Evolutionary conservation across 2,888 invertebrate genomes (phyloP), one percentile per base, ranked within the genome.

Genomic region (Tuberolachnus salignus): DNA sequence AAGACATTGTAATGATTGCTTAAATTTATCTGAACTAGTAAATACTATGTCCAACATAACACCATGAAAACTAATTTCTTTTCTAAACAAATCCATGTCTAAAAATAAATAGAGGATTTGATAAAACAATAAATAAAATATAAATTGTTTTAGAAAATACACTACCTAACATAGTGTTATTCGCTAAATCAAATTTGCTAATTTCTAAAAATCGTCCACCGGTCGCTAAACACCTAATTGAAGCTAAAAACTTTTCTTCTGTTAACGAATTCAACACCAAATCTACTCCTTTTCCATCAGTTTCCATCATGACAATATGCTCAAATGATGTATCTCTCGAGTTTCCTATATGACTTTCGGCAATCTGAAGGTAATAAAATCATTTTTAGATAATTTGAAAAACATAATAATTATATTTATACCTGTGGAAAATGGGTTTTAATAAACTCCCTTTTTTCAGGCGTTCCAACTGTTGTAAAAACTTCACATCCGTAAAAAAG

Each of bases 231-330:
- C 91, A 91, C 3, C 90, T 86, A 0, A 90, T 85, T 0, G 91
- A 91, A 0, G 91, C 92, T 83, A 90, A 88, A 0, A 97, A 88
- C 85, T 97, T 97, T 64, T 98, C 97, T 84, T 95, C 97, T 0
- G 97, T 91, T 61, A 98, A 86, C 0, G 96, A 97, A 85, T 98
- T 98, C 10, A 95, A 86, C 16, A 98, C 93, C 73, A 97, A 87
- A 84, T 98, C 94, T 0, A 98, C 97, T 53, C 97, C 97, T 83
- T 88, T 88, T 16, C 97, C 97, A 11, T 91, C 88, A 0, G 97
- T 97, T 83, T 91, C 89, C 66, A 88, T 88, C 83, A 92, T 88
- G 75, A 98, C 89, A 89, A 96, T 91, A 82, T 91, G 89, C 85
- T 97, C 97, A 85, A 98, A 98, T 0, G 92, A 90, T 0, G 91